phyloP scores from a whole-genome alignment of 2,888 invertebrate genomes.

The Apomyelois bistriatella region DNA sequence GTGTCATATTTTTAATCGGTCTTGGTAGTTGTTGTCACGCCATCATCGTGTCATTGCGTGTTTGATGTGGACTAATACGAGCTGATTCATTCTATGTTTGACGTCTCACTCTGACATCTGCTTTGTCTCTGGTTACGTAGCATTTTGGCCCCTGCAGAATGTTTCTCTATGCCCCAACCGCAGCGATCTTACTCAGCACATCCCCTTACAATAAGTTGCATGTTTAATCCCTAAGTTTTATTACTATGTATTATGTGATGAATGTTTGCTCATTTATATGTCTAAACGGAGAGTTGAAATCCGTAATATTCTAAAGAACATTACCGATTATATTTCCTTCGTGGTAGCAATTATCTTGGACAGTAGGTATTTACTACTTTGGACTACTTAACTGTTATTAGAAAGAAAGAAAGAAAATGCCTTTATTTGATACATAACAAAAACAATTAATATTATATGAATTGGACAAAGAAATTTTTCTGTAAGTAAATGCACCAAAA shows the following conservation, averaged over 20 bases:
- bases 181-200: constrained; percentile 66
- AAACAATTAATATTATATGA: too few species aligned
- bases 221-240: constrained; percentile 54
- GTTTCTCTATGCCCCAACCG: constrained; percentile 53
- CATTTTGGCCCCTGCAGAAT: constrained; percentile 68
- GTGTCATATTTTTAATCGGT: constrained; percentile 59
- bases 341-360: too few species aligned
- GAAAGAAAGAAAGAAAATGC: too few species aligned
- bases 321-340: too few species aligned
- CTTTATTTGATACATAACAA: too few species aligned
- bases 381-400: too few species aligned
- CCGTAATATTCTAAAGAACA: too few species aligned
- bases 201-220: constrained; percentile 63
- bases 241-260: constrained; percentile 31
- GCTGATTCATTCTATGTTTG: constrained; percentile 46
- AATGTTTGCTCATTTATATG: constrained; percentile 29
- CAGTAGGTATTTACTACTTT: too few species aligned
- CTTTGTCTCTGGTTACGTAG: constrained; percentile 70
- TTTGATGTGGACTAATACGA: constrained; percentile 70
- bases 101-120: constrained; percentile 60
- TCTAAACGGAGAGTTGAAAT: background rate
- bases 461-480: too few species aligned
- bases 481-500: too few species aligned
- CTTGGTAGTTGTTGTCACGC: constrained; percentile 71
- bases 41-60: constrained; percentile 55